phyloP scores from a whole-genome alignment of 1,140 invertebrate genomes.

The Diorhabda carinulata region DNA sequence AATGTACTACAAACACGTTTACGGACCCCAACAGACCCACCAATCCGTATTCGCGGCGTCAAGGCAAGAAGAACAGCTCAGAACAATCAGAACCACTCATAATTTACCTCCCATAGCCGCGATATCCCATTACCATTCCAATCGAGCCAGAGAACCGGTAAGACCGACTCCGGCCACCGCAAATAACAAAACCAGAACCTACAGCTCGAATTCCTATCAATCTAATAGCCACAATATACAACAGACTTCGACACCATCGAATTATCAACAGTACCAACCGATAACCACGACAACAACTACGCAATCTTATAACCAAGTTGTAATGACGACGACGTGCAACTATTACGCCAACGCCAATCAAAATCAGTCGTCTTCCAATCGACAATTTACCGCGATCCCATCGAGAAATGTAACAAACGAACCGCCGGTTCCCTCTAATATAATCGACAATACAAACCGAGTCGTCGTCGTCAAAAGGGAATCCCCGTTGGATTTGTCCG shows the following conservation, averaged over 20 bases:
- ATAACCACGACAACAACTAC: slow-evolving; percentile 27
- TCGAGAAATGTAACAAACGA: neutral
- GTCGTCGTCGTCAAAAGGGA: slow-evolving; percentile 56
- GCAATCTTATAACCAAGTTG: slow-evolving; percentile 31
- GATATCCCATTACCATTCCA: slow-evolving; percentile 50
- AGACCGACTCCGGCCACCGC: slow-evolving; percentile 21
- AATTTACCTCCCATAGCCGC: slow-evolving; percentile 53
- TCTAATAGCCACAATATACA: neutral
- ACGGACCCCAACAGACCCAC: slow-evolving; percentile 15
- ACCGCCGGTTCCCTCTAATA: neutral
- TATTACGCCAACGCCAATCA: slow-evolving; percentile 15
- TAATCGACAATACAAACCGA: slow-evolving; percentile 14
- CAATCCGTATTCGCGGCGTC: slow-evolving; percentile 13
- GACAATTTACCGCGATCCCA: neutral
- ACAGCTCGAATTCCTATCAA: slow-evolving; percentile 19
- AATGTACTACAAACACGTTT: slow-evolving; percentile 21
- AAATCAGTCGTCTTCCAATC: slow-evolving; percentile 10
- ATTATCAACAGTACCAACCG: slow-evolving; percentile 21
- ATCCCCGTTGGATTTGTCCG: slow-evolving; percentile 77
- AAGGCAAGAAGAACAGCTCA: neutral
- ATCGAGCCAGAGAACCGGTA: slow-evolving; percentile 43
- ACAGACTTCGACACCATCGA: slow-evolving; percentile 11
- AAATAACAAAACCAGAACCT: slow-evolving; percentile 22
- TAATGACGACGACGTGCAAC: slow-evolving; percentile 29
- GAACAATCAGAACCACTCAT: slow-evolving; percentile 46